Evolutionary conservation across 1,140 invertebrate species (phyloP).

Genomic region (Caenorhabditis brenneri): DNA sequence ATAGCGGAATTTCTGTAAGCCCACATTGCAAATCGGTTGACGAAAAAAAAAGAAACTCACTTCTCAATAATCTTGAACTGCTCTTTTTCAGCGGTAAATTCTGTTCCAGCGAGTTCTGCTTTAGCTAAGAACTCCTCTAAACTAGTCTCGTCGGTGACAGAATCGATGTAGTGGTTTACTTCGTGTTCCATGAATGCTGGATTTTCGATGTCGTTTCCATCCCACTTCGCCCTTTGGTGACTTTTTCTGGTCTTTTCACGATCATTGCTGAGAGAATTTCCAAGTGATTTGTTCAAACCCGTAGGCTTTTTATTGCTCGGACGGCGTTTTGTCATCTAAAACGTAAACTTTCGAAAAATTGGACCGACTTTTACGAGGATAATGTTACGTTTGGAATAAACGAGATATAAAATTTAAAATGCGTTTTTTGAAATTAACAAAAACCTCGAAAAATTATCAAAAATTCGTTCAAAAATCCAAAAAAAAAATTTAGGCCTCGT

Average conservation of each 20-base stretch:
- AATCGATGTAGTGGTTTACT: conserved; percentile 62
- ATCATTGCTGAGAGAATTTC: conserved; percentile 64
- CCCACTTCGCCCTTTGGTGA: conserved; percentile 54
- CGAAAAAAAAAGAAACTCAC: too few species aligned
- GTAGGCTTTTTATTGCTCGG: conserved; percentile 60
- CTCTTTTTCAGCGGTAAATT: conserved; percentile 77
- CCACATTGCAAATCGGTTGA: too few species aligned
- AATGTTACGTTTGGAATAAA: neutral
- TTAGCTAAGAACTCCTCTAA: conserved; percentile 93
- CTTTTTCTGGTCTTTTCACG: conserved; percentile 50
- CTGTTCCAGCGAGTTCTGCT: conserved; percentile 87
- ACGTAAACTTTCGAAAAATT: neutral
- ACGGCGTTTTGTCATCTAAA: conserved; percentile 67
- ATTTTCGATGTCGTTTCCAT: conserved; percentile 56
- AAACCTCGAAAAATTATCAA: neutral
- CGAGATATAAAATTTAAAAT: neutral
- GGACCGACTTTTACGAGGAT: neutral
- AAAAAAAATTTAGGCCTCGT: conserved; percentile 25
- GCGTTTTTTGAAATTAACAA: neutral
- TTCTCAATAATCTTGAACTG: conserved; percentile 60
- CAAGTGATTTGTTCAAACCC: conserved; percentile 67
- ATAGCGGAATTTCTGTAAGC: conserved; percentile 81
- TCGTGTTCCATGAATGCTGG: conserved; percentile 53
- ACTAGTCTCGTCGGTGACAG: conserved; percentile 89
- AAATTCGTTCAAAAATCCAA: neutral